Conservation (phyloP, 2,888 invertebrate genomes). For the Folsomia manolachei region DNA sequence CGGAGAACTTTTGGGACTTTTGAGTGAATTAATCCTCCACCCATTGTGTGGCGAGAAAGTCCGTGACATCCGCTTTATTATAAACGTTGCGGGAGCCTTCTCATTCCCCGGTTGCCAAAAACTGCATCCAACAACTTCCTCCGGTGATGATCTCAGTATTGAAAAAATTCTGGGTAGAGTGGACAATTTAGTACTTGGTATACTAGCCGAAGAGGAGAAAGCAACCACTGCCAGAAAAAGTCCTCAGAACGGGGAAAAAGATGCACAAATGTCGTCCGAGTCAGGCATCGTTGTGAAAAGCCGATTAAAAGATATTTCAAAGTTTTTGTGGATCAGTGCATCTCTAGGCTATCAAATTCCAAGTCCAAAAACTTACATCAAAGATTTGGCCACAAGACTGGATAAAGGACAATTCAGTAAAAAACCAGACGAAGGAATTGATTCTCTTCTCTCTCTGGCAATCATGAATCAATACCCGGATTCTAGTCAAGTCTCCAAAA, state of each 20-base stretch:
- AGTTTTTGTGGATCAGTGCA: conserved; percentile 17
- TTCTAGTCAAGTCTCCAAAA: conserved; percentile 18
- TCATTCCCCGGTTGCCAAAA: not conserved
- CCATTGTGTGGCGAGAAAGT: conserved; percentile 1
- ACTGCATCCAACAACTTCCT: not conserved
- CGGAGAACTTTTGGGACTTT: conserved; percentile 9
- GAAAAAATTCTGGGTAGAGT: conserved; percentile 9
- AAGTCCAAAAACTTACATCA: conserved; percentile 1
- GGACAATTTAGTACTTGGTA: conserved; percentile 18
- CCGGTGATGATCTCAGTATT: conserved; percentile 9
- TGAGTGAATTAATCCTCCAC: conserved; percentile 11
- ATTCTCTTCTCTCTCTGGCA: conserved; percentile 20
- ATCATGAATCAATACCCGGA: conserved; percentile 30
- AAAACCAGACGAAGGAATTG: conserved; percentile 15
- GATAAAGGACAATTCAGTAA: conserved; percentile 14
- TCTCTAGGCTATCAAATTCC: conserved; percentile 22
- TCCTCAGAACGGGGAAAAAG: not conserved
- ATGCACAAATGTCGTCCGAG: not conserved
- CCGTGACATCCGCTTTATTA: not conserved
- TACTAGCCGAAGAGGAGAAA: conserved; percentile 11
- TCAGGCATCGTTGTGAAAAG: conserved; percentile 12
- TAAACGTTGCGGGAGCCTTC: not conserved
- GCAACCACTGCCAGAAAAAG: not conserved
- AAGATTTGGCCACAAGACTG: conserved; percentile 19
- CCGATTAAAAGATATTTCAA: conserved; percentile 30